Evolutionary conservation across 2,888 invertebrate genomes (phyloP).

Genomic region (Spatulosminthurus flaviceps): DNA sequence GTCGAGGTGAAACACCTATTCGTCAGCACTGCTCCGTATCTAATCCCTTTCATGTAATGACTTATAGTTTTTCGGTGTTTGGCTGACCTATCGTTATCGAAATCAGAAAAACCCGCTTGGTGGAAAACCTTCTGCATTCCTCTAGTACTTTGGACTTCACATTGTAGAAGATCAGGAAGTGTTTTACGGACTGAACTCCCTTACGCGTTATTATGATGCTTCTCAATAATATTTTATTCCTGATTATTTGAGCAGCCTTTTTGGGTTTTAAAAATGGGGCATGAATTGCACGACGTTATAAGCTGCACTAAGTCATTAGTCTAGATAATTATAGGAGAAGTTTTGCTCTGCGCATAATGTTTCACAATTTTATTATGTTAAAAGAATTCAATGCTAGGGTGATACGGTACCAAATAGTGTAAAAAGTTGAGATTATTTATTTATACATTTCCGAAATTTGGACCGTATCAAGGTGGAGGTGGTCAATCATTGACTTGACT

Average conservation of each 20-base stretch:
- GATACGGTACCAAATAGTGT: too few relatives aligned
- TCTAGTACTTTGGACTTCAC: conserved; percentile 71
- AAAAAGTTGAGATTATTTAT: too few relatives aligned
- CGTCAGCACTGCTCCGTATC: neutral
- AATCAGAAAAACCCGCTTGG: conserved; percentile 95
- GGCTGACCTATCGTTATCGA: conserved; percentile 96
- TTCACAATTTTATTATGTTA: too few relatives aligned
- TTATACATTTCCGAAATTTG: too few relatives aligned
- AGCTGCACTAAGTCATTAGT: too few relatives aligned
- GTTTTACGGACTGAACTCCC: neutral
- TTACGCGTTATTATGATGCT: neutral
- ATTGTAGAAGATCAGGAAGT: conserved; percentile 20
- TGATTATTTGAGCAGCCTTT: neutral
- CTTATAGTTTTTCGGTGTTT: conserved; percentile 93
- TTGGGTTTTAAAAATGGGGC: too few relatives aligned
- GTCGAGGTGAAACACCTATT: neutral
- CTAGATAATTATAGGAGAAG: too few relatives aligned
- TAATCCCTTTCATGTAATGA: conserved; percentile 21
- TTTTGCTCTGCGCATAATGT: too few relatives aligned
- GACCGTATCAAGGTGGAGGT: too few relatives aligned
- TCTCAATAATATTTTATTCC: neutral
- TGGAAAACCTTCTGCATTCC: conserved; percentile 94
- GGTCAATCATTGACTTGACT: too few relatives aligned
- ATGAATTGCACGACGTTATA: too few relatives aligned
- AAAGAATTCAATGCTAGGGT: too few relatives aligned